phyloP scores from a whole-genome alignment of 92 coral and sea anemone species.

The Phenganax marumi region DNA sequence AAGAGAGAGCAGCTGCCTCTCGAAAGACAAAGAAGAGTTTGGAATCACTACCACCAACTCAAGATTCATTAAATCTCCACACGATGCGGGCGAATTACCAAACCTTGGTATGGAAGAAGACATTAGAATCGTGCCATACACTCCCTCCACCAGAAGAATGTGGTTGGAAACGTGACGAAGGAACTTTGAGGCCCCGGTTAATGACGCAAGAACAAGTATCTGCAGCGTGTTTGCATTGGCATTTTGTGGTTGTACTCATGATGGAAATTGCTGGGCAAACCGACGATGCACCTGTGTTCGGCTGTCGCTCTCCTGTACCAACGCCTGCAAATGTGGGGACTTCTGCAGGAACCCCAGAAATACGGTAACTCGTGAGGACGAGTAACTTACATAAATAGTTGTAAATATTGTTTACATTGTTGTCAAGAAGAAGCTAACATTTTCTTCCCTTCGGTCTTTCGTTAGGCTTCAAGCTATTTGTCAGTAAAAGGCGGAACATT shows the following conservation, averaged over 20 bases:
- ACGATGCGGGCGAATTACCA: slow-evolving; percentile 46
- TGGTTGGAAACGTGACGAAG: slow-evolving; percentile 29
- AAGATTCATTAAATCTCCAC: slow-evolving; percentile 44
- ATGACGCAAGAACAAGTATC: slow-evolving; percentile 57
- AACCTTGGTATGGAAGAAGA: slow-evolving; percentile 25
- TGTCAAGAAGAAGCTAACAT: neutral
- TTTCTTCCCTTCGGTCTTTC: neutral
- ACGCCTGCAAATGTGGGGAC: slow-evolving; percentile 63
- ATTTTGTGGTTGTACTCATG: slow-evolving; percentile 61
- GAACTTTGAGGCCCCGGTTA: slow-evolving; percentile 39
- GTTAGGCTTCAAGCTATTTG: slow-evolving; percentile 1
- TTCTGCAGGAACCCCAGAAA: slow-evolving; percentile 54
- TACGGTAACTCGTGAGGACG: slow-evolving; percentile 29
- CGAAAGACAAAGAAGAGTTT: slow-evolving; percentile 54
- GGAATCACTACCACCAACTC: slow-evolving; percentile 49
- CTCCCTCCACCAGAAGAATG: slow-evolving; percentile 40
- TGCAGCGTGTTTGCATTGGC: slow-evolving; percentile 62
- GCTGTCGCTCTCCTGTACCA: slow-evolving; percentile 58
- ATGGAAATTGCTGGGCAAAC: slow-evolving; percentile 55
- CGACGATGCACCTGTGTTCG: slow-evolving; percentile 62
- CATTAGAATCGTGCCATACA: slow-evolving; percentile 22
- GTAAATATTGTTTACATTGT: neutral
- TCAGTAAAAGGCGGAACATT: neutral
- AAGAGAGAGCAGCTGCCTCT: slow-evolving; percentile 54
- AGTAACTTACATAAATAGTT: slow-evolving; percentile 17